These are phyloP conservation scores for Smutsia gigantea DNA, from an alignment of 2,797 vertebrate genomes.

Conservation along the genomic window DNA sequence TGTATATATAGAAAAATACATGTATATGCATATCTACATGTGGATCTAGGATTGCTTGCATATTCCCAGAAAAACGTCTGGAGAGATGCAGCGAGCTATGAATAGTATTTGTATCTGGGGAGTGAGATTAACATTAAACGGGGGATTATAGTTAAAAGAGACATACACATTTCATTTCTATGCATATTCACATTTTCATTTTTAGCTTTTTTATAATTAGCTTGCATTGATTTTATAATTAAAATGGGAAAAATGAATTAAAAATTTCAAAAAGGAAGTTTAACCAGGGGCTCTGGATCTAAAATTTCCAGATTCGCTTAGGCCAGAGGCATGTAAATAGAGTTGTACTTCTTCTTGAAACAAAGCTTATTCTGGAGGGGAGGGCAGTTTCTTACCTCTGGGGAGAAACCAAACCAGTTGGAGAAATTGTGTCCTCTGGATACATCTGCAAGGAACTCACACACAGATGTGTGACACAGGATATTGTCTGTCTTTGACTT, in stretches of 20 bases:
- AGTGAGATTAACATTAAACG: not conserved
- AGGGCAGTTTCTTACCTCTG: not conserved
- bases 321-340: not conserved
- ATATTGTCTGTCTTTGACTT: constrained; percentile 55
- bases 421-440: not conserved
- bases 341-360: not conserved
- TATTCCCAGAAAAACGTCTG: constrained; percentile 49
- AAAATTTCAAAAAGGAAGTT: not conserved
- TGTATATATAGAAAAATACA: not conserved
- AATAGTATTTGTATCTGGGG: not conserved
- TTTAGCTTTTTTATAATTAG: constrained; percentile 22
- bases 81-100: not conserved
- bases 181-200: not conserved
- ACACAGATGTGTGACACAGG: not conserved
- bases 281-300: not conserved
- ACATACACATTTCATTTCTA: not conserved
- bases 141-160: not conserved
- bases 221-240: not conserved
- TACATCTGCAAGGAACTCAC: not conserved
- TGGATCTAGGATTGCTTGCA: not conserved
- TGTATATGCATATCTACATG: not conserved
- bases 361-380: not conserved
- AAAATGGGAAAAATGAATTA: not conserved
- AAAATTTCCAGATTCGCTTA: not conserved
- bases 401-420: not conserved